These are phyloP conservation scores for Vannuccia rotundouncinata DNA, from an alignment of 2,888 invertebrate genomes.

Conservation along the genomic window DNA sequence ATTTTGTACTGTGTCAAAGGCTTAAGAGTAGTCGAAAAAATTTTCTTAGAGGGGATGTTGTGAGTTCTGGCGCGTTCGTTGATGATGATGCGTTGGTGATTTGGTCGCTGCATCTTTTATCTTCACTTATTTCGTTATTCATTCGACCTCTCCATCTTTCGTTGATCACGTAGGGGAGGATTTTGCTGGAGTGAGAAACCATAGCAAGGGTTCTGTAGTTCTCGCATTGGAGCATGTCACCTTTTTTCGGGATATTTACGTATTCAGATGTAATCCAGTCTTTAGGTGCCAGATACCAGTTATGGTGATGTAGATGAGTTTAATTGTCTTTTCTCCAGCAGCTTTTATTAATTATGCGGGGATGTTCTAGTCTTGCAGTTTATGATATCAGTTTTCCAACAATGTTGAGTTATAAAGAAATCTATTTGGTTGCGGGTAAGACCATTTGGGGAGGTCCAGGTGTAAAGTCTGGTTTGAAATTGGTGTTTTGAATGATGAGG, in stretches of 20 bases:
- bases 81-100: no score
- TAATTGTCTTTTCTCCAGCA: neutral
- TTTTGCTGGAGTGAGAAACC: neutral
- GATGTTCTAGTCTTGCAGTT: neutral
- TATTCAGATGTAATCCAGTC: neutral
- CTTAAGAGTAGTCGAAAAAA: no score
- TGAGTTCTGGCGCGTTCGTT: no score
- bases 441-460: neutral
- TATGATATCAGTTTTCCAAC: neutral
- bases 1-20: no score
- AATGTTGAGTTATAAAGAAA: neutral
- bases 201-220: neutral
- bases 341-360: neutral
- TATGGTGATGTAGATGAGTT: neutral
- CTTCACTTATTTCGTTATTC: no score
- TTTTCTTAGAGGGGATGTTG: no score
- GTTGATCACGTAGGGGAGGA: neutral
- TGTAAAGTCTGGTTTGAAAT: neutral
- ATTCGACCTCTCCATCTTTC: no score
- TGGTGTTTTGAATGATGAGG: neutral
- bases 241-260: neutral
- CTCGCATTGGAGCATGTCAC: neutral
- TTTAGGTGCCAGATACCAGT: no score
- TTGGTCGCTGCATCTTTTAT: no score
- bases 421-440: neutral